Conservation (phyloP, 2,797 vertebrate species). For the Echeneis naucrates region DNA sequence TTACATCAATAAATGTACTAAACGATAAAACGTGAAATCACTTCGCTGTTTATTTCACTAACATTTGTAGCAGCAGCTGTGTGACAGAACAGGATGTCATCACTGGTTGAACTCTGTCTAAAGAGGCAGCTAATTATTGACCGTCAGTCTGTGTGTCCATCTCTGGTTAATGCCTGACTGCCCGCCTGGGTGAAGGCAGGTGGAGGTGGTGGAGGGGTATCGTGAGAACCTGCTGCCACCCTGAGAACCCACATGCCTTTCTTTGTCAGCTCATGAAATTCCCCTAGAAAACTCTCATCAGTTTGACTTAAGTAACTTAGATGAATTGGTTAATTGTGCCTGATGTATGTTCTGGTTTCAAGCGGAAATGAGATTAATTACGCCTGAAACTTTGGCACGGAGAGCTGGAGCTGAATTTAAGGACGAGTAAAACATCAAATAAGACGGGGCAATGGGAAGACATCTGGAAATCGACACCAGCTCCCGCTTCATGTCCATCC, state of each 20-base stretch:
- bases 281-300: slow-evolving; percentile 23
- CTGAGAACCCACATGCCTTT: slow-evolving; percentile 56
- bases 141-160: slow-evolving; percentile 39
- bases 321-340: slow-evolving; percentile 47
- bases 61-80: background rate
- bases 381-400: slow-evolving; percentile 40
- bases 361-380: slow-evolving; percentile 74
- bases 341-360: slow-evolving; percentile 51
- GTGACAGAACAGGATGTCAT: slow-evolving; percentile 28
- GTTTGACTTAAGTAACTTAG: slow-evolving; percentile 34
- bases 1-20: background rate
- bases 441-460: slow-evolving; percentile 45
- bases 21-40: background rate
- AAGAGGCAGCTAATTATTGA: slow-evolving; percentile 66
- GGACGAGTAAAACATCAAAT: slow-evolving; percentile 59
- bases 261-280: slow-evolving; percentile 46
- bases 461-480: slow-evolving; percentile 49
- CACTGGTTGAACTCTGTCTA: slow-evolving; percentile 48
- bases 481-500: slow-evolving; percentile 44
- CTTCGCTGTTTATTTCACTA: background rate
- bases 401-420: slow-evolving; percentile 35
- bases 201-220: slow-evolving; percentile 16
- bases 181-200: background rate
- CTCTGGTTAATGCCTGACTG: slow-evolving; percentile 71
- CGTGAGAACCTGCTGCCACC: slow-evolving; percentile 51